Evolutionary conservation across 2,888 invertebrate species (phyloP), one percentile per base, ranked within the genome.

Genomic region (Drosophila anomalata): DNA sequence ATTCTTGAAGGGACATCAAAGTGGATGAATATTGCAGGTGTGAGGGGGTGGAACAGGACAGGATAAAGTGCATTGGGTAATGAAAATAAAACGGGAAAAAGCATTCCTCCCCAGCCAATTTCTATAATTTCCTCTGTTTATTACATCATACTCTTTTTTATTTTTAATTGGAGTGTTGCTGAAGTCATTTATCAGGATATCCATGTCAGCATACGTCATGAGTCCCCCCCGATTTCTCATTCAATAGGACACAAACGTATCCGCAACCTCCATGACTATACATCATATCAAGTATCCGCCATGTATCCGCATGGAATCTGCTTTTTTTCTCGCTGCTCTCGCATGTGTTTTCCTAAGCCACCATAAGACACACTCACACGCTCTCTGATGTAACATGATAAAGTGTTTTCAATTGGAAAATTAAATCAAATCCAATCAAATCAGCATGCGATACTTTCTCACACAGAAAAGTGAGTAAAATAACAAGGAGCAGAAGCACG

Each of bases 321-420:
- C 46, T 52, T 73, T 51, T 48, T 42, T 47, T 7, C 47, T 3
- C 29, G 29, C 29, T 8, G 62, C 26, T 44, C 53, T 51, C 17
- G 22, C 54, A 47, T 26, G 20, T 79, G 78, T 78, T 84, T 58
- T 67, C 80, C 57, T 62, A 71, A 60, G 41, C 20, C 41, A 20
- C 4, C 41, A 65, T 24, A 24, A 48, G 31, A 51, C 54, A 29
- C 33, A 59, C 42, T 44, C 46, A 17, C 36, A 44, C 22, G 50
- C 17, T 41, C 36, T n/a, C 41, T 20, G 17, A 36, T 46, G 74
- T 59, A 81, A 79, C 76, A 74, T 80, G 86, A 84, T 73, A 80
- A 87, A 88, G 80, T 85, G 78, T 86, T 85, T 87, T 88, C 90
- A 87, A 81, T 88, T 84, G 89, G 90, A 87, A 89, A 89, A 90